A percentile compares a stretch with the other conserved stretches of the same genome.
Conservation (phyloP, 2,888 invertebrate genomes). For the Stenotaenia linearis region DNA sequence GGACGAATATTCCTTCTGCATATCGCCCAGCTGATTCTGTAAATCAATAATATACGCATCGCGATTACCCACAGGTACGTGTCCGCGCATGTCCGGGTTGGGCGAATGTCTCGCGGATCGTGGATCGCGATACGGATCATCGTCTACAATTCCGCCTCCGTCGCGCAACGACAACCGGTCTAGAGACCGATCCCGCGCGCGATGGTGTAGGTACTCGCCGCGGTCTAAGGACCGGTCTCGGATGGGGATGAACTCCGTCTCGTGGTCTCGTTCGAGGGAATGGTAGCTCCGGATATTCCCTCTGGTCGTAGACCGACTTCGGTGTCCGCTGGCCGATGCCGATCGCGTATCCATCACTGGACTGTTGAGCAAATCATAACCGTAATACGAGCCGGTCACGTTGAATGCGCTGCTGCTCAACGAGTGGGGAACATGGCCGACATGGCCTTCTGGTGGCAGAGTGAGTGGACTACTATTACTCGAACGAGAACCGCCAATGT, state of each 20-base stretch:
- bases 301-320: constrained; percentile 75
- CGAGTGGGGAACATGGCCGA: constrained; percentile 34
- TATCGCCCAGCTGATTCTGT: constrained; percentile 88
- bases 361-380: constrained; percentile 31
- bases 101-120: constrained; percentile 60
- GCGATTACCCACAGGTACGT: constrained; percentile 43
- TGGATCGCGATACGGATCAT: constrained; percentile 37
- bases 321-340: constrained; percentile 48
- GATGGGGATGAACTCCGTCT: constrained; percentile 80
- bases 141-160: constrained; percentile 53
- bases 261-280: constrained; percentile 62
- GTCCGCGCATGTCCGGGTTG: constrained; percentile 54
- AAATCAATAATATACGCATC: constrained; percentile 74
- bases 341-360: constrained; percentile 36
- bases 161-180: constrained; percentile 49
- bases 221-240: constrained; percentile 51
- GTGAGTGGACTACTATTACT: constrained; percentile 42
- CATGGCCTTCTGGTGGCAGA: constrained; percentile 41
- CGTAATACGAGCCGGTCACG: constrained; percentile 34
- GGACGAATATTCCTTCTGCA: constrained; percentile 85
- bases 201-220: constrained; percentile 34
- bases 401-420: constrained; percentile 36
- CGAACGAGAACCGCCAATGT: constrained; percentile 38
- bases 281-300: constrained; percentile 44
- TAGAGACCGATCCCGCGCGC: constrained; percentile 55